phyloP scores from a whole-genome alignment of 2,113 vertebrate species.

The Clarias magur region DNA sequence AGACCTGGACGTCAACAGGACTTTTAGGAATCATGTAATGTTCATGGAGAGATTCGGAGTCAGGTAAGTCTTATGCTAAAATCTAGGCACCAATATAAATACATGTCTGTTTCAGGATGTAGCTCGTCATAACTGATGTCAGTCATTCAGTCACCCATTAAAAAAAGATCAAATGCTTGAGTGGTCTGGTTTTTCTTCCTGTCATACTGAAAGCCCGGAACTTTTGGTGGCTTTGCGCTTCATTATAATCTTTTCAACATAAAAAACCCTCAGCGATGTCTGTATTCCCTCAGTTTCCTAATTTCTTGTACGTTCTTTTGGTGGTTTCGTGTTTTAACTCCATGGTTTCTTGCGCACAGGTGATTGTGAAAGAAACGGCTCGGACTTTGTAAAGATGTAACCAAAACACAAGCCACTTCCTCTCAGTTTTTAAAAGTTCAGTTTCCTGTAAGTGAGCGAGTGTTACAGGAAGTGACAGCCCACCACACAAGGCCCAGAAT shows the following conservation, averaged over 20 bases:
- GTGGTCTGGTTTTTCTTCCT: not conserved
- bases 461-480: conserved; percentile 69
- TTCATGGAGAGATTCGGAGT: conserved; percentile 90
- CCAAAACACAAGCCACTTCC: conserved; percentile 67
- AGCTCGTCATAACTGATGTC: not conserved
- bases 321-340: conserved; percentile 49
- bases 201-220: not conserved
- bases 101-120: not conserved
- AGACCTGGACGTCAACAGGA: conserved; percentile 89
- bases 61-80: conserved; percentile 75
- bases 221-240: not conserved
- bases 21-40: conserved; percentile 94
- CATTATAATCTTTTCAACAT: not conserved
- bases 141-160: not conserved
- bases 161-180: not conserved
- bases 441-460: conserved; percentile 69
- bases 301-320: not conserved
- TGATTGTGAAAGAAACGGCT: conserved; percentile 51
- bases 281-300: not conserved
- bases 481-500: conserved; percentile 41
- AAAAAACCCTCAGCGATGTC: not conserved
- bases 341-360: conserved; percentile 39
- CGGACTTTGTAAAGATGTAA: conserved; percentile 51
- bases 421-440: conserved; percentile 64
- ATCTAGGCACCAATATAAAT: not conserved